These are phyloP conservation scores for Manis pentadactyla DNA, from an alignment of 2,797 vertebrate genomes.

Conservation along the genomic window DNA sequence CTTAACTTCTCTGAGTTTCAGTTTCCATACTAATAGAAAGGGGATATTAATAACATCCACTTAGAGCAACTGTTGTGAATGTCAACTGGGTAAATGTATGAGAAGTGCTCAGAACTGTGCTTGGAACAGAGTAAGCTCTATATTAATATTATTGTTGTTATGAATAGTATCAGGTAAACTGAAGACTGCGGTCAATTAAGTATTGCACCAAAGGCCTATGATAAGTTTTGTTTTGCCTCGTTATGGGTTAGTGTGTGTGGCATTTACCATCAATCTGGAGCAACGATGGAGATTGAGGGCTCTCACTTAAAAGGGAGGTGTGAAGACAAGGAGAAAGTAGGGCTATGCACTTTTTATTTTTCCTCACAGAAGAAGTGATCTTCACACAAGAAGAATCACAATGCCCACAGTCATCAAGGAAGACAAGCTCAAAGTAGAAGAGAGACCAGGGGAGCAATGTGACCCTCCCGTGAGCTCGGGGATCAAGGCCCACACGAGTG, in stretches of 20 bases:
- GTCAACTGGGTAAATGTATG: background rate
- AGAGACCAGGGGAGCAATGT: background rate
- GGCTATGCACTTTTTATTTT: background rate
- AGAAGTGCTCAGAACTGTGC: background rate
- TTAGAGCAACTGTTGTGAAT: background rate
- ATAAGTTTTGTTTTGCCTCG: background rate
- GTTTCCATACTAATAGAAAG: background rate
- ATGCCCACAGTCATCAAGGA: background rate
- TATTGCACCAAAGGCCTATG: background rate
- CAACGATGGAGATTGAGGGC: background rate
- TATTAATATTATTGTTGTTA: background rate
- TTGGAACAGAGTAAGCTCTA: background rate
- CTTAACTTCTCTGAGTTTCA: background rate
- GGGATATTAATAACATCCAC: background rate
- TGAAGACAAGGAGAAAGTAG: background rate
- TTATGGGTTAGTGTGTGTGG: background rate
- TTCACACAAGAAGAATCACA: background rate
- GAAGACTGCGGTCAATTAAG: background rate
- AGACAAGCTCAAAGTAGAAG: background rate
- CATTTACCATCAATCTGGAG: background rate
- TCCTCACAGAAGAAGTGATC: background rate
- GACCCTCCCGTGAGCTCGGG: background rate
- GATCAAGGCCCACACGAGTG: background rate
- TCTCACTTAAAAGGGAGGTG: background rate
- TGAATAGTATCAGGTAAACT: background rate